phyloP scores from a whole-genome alignment of 2,888 invertebrate genomes.

The Erannis defoliaria region DNA sequence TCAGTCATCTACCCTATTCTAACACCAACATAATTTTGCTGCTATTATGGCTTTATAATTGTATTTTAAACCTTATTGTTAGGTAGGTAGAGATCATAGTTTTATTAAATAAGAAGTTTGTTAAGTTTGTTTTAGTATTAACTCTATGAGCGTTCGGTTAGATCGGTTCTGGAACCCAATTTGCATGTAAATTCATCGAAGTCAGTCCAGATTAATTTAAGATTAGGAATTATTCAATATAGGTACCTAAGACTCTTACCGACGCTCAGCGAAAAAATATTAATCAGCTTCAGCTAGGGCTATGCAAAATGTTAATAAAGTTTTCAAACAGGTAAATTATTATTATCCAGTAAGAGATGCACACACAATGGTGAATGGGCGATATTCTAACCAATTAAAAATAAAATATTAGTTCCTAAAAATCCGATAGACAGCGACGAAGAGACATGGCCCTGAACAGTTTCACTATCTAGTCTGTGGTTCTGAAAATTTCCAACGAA shows the following conservation, averaged over 20 bases:
- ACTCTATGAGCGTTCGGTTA: constrained; percentile 74
- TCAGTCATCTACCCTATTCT: too few species aligned
- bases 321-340: too few species aligned
- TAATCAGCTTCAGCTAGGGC: too few species aligned
- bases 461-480: too few species aligned
- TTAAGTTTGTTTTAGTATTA: constrained; percentile 60
- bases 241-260: constrained; percentile 23
- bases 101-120: not conserved
- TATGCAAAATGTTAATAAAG: too few species aligned
- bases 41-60: not conserved
- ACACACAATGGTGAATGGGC: too few species aligned
- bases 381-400: too few species aligned
- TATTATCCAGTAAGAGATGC: too few species aligned
- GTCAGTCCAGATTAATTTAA: constrained; percentile 76
- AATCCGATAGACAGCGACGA: too few species aligned
- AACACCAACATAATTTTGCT: constrained; percentile 48
- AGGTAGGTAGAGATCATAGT: constrained; percentile 10
- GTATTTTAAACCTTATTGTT: constrained; percentile 37
- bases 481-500: too few species aligned
- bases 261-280: constrained; percentile 6
- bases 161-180: constrained; percentile 79
- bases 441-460: too few species aligned
- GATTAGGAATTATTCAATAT: constrained; percentile 63
- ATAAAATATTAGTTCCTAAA: too few species aligned
- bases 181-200: constrained; percentile 82